A percentile compares a stretch with the other conserved stretches of the same genome.
Conservation (phyloP, 2,888 invertebrate genomes). For the Cosmorhoe ocellata region DNA sequence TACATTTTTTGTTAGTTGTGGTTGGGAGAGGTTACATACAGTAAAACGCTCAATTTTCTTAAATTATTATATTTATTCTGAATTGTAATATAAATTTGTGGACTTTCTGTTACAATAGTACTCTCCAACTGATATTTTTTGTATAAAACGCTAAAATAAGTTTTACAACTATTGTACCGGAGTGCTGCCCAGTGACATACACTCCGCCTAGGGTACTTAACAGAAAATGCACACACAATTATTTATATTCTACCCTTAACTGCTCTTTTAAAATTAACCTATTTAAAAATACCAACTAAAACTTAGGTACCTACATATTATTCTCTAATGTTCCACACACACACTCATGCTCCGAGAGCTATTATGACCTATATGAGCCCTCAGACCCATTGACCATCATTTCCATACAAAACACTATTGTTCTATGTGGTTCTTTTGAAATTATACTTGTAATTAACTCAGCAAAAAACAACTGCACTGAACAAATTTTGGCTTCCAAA, state of each 20-base stretch:
- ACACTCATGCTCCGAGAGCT: conserved; percentile 53
- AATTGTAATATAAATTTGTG: conserved; percentile 82
- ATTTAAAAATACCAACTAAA: conserved; percentile 71
- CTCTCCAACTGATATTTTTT: conserved; percentile 75
- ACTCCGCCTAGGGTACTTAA: conserved; percentile 61
- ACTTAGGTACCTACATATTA: conserved; percentile 72
- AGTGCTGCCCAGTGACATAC: conserved; percentile 60
- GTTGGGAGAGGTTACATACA: conserved; percentile 3
- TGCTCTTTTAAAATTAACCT: conserved; percentile 71
- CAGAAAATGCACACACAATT: conserved; percentile 81
- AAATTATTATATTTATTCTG: conserved; percentile 80
- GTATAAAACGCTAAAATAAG: conserved; percentile 79
- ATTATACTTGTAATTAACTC: background rate
- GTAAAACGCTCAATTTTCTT: conserved; percentile 59
- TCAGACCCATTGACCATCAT: conserved; percentile 2
- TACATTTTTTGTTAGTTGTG: conserved; percentile 10
- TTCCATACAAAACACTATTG: conserved; percentile 2
- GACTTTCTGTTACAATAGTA: conserved; percentile 82
- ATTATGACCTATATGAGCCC: conserved; percentile 36
- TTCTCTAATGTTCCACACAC: conserved; percentile 67
- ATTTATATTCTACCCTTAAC: conserved; percentile 76
- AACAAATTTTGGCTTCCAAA: too few relatives aligned
- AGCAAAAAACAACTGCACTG: background rate
- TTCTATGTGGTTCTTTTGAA: background rate
- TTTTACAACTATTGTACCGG: conserved; percentile 74